phyloP scores from a whole-genome alignment of 2,888 invertebrate species.

The Lypha dubia region DNA sequence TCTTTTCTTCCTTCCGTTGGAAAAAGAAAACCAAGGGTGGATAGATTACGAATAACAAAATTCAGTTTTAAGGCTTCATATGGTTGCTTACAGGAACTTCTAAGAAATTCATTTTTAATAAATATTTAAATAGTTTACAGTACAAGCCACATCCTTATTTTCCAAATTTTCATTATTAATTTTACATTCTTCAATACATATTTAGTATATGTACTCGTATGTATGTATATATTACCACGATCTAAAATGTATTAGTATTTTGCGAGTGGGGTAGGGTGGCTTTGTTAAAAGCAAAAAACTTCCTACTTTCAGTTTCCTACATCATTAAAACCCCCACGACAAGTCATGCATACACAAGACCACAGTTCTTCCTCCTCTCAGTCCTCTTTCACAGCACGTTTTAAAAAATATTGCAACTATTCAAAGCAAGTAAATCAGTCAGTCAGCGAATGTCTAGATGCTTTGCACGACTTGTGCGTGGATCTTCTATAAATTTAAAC shows the following conservation, averaged over 20 bases:
- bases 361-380: too few relatives aligned
- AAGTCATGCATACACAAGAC: slow-evolving; percentile 32
- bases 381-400: background rate
- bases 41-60: slow-evolving; percentile 3
- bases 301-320: slow-evolving; percentile 49
- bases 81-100: background rate
- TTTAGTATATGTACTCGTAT: too few relatives aligned
- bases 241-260: background rate
- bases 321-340: slow-evolving; percentile 34
- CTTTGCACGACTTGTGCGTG: slow-evolving; percentile 58
- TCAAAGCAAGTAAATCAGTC: slow-evolving; percentile 45
- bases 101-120: background rate
- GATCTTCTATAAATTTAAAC: slow-evolving; percentile 67
- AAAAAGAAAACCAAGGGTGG: background rate
- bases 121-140: background rate
- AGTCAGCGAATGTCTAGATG: slow-evolving; percentile 26
- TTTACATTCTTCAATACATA: background rate
- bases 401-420: slow-evolving; percentile 13
- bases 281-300: slow-evolving; percentile 18
- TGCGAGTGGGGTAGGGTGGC: background rate
- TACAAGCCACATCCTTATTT: background rate
- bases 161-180: background rate
- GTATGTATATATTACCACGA: too few relatives aligned
- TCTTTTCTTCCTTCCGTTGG: slow-evolving; percentile 10
- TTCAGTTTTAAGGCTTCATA: slow-evolving; percentile 38